Conservation (phyloP, 2,113 vertebrate species). For the Seriola dumerili region DNA sequence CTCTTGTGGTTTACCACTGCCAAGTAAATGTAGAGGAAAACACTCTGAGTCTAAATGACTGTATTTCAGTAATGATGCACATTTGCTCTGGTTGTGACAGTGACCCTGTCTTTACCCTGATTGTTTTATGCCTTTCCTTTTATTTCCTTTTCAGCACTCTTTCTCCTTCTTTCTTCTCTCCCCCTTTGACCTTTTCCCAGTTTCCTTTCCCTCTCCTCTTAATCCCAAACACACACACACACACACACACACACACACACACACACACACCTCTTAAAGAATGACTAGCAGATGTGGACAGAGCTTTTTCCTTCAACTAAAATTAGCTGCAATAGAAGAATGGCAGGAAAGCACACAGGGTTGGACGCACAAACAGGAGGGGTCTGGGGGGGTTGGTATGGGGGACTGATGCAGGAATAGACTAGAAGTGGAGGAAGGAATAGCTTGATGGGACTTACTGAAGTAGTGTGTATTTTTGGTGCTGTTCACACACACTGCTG, state of each 20-base stretch:
- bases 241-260: conserved; percentile 32
- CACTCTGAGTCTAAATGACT: conserved; percentile 48
- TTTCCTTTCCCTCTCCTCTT: conserved; percentile 43
- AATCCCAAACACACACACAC: conserved; percentile 19
- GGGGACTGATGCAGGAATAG: conserved; percentile 54
- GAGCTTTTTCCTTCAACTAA: conserved; percentile 77
- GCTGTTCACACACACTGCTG: conserved; percentile 55
- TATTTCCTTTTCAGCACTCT: conserved; percentile 44
- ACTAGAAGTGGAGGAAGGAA: conserved; percentile 67
- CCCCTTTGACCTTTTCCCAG: conserved; percentile 61
- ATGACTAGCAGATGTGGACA: conserved; percentile 76
- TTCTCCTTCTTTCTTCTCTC: conserved; percentile 39
- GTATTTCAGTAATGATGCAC: conserved; percentile 47
- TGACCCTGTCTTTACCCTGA: conserved; percentile 29
- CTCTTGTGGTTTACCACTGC: conserved; percentile 61
- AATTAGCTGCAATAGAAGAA: conserved; percentile 81
- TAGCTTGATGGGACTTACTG: conserved; percentile 55
- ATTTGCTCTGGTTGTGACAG: conserved; percentile 42
- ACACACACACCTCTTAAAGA: conserved; percentile 53
- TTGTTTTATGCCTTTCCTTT: conserved; percentile 42
- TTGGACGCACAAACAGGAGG: conserved; percentile 56
- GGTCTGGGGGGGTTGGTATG: neutral
- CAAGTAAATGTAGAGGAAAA: conserved; percentile 59
- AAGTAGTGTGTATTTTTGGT: conserved; percentile 72
- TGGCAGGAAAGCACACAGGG: conserved; percentile 78